A percentile compares a stretch with the other conserved stretches of the same genome.
phyloP scores from a whole-genome alignment of 2,797 vertebrate genomes.

The Myripristis murdjan region DNA sequence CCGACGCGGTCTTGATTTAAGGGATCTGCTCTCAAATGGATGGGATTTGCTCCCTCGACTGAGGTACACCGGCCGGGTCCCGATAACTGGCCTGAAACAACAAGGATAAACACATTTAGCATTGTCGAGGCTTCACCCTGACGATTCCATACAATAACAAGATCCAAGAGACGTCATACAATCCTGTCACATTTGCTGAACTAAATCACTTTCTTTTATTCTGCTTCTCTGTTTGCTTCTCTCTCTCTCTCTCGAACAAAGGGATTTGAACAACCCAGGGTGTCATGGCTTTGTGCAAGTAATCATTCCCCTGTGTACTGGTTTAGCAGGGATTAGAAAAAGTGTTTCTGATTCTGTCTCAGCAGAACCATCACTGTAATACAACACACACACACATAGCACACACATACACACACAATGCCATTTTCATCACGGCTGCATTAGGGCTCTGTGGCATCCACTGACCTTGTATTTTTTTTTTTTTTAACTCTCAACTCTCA shows the following conservation, averaged over 20 bases:
- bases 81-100: constrained; percentile 43
- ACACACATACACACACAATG: constrained; percentile 21
- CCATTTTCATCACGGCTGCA: constrained; percentile 1
- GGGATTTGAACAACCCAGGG: constrained; percentile 78
- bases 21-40: constrained; percentile 35
- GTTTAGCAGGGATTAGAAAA: constrained; percentile 80
- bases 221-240: constrained; percentile 49
- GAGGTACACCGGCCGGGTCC: not conserved
- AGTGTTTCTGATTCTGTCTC: constrained; percentile 72
- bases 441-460: constrained; percentile 9
- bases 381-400: constrained; percentile 33
- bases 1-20: constrained; percentile 33
- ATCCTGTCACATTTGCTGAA: constrained; percentile 70
- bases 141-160: constrained; percentile 61
- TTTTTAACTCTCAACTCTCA: not conserved
- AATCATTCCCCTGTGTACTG: constrained; percentile 79
- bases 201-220: constrained; percentile 71
- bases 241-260: constrained; percentile 76
- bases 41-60: constrained; percentile 34
- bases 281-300: constrained; percentile 82
- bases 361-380: constrained; percentile 52
- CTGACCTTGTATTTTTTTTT: constrained; percentile 30
- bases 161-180: constrained; percentile 55
- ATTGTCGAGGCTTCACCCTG: constrained; percentile 36
- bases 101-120: constrained; percentile 32